Evolutionary conservation across 2,797 vertebrate species (phyloP), one percentile per base, ranked within the genome.

Genomic region (Sternotherus odoratus): DNA sequence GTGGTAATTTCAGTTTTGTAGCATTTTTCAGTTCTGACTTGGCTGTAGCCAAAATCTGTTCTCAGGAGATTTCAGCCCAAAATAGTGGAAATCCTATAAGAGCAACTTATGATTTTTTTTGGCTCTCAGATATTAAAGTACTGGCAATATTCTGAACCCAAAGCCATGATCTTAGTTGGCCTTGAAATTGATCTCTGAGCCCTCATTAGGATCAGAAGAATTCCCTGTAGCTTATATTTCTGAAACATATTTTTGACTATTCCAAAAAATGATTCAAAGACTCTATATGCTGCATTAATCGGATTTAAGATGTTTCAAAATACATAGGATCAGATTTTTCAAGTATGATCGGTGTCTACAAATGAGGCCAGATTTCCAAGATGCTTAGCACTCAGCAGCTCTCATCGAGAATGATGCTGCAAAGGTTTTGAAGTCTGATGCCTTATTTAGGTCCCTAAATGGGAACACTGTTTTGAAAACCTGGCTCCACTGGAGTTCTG

Each of bases 21-120:
- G 85, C 3, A 0, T 69, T 79, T 79, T 39, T 83, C 8, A 5
- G 3, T 49, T 24, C 69, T 75, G 39, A 10, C 83, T 82, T 80
- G 69, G 60, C 74, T 74, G 21, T 19, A 4, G 12, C 72, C 6
- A 1, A 69, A 48, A 0, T 4, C 4, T 54, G 53, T 54, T 82
- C 43, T 33, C 0, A 0, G 48, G 46, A 75, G 26, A 39, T 17
- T 66, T 30, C 24, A 78, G 63, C 83, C 51, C 12, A 74, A 19
- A 12, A 48, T 91, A 0, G 0, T 63, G 69, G 60, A 93, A 91
- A 85, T 88, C 50, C 77, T 57, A 3, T 30, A 36, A 0, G 3
- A 92, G 49, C 50, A 39, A 26, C n/a, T 5, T 26, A 79, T 4
- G 33, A 79, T 80, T 33, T 90, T 69, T 15, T 23, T 36, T n/a